Evolutionary conservation across 2,113 vertebrate species (phyloP), one percentile per base, ranked within the genome.

Genomic region (Caracal caracal): DNA sequence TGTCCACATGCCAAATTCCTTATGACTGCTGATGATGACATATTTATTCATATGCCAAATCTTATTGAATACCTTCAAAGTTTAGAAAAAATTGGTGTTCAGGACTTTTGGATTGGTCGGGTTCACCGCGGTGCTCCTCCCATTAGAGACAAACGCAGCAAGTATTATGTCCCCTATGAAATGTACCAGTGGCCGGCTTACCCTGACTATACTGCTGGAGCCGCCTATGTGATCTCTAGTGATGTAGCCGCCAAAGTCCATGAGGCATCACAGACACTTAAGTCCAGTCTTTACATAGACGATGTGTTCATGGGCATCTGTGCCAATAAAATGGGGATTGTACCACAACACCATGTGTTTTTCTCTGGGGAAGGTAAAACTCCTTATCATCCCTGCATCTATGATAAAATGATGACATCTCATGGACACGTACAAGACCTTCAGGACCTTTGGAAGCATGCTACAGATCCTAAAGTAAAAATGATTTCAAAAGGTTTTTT

Each of bases 241-340:
- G 99, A 99, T 2, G 99, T 99, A 68, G 99, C 99, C 1, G 98
- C 98, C 89, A 99, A 99, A 98, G 99, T 99, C 80, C 99, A 99
- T n/a, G 97, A 98, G 73, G 99, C 99, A 2, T 99, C 99, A 3
- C 95, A 98, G 98, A 98, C 98, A 17, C 98, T 99, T 26, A 99
- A 99, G 93, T 98, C 99, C 13, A 99, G 99, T 53, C 97, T 99
- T 73, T 99, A 99, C 96, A 99, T 99, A 40, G 99, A 99, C 2
- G 99, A 99, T 56, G 99, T 99, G 97, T 99, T 99, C 98, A 99
- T 99, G 99, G 99, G 99, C 78, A 99, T 99, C 81, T 99, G 99
- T 98, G 99, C 99, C 98, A 99, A 99, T 82, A 98, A 98, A 93
- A 98, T 99, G 96, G 99, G 99, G n/a, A 98, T 99, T 76, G 98